These are phyloP conservation scores for Morpho deidamia DNA, from an alignment of 2,888 invertebrate genomes.

Conservation along the genomic window DNA sequence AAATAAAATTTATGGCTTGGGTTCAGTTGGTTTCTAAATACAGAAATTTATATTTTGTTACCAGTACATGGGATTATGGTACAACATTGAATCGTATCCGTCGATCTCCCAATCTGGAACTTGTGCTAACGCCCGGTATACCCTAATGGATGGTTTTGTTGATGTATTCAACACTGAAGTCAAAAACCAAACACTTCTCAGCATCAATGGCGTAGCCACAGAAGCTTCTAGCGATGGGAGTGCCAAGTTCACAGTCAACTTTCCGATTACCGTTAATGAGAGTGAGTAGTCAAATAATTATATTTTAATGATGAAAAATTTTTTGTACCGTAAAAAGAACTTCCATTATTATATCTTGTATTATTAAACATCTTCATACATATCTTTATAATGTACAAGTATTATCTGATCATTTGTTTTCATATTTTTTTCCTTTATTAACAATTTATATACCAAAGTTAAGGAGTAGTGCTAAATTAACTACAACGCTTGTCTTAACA, in stretches of 20 bases:
- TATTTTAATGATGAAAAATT: no score
- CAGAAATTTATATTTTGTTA: slow-evolving; percentile 15
- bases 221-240: slow-evolving; percentile 56
- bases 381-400: no score
- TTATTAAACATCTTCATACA: no score
- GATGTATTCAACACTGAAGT: slow-evolving; percentile 54
- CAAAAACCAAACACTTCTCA: slow-evolving; percentile 60
- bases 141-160: slow-evolving; percentile 35
- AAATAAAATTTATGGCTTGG: no score
- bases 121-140: slow-evolving; percentile 51
- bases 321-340: no score
- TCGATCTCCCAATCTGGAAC: slow-evolving; percentile 43
- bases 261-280: slow-evolving; percentile 69
- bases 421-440: no score
- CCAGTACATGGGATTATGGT: slow-evolving; percentile 55
- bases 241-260: slow-evolving; percentile 80
- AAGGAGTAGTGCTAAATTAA: no score
- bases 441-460: no score
- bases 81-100: slow-evolving; percentile 53
- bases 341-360: no score
- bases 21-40: no score
- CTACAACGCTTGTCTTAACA: no score
- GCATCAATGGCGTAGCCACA: slow-evolving; percentile 71
- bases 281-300: slow-evolving; percentile 6
- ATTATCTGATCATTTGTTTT: no score